Conservation (phyloP, 2,797 vertebrate species). For the Lagorchestes hirsutus region DNA sequence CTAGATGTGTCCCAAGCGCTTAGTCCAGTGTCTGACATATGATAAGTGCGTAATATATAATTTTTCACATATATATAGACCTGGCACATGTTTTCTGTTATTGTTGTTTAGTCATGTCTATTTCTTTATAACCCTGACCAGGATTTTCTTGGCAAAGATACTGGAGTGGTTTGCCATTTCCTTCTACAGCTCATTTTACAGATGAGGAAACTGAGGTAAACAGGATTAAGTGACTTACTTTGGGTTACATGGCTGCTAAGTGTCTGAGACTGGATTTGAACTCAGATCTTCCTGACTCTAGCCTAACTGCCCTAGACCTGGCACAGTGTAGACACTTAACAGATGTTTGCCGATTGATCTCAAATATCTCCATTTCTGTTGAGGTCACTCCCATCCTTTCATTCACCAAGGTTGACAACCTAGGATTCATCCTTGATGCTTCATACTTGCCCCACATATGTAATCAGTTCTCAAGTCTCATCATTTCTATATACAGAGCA, state of each 20-base stretch:
- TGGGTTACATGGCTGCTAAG: neutral
- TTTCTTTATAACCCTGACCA: neutral
- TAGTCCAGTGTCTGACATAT: neutral
- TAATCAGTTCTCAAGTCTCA: neutral
- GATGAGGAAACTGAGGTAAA: neutral
- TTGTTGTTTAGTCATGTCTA: neutral
- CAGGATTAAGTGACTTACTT: neutral
- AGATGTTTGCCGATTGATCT: neutral
- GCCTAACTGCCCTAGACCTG: neutral
- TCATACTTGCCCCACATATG: neutral
- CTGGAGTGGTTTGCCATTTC: neutral
- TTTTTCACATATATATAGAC: neutral
- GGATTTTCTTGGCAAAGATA: neutral
- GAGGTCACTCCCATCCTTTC: accelerated
- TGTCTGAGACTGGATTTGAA: neutral
- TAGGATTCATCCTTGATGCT: neutral
- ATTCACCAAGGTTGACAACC: neutral
- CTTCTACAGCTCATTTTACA: neutral
- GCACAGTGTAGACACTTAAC: accelerated
- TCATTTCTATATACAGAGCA: neutral
- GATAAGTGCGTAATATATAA: neutral
- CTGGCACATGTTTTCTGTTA: neutral
- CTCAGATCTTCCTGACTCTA: neutral
- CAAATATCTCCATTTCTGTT: neutral
- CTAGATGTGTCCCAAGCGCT: too few species aligned